Evolutionary conservation across 1,140 invertebrate genomes (phyloP).

Genomic region (Panagrolaimus sp.): DNA sequence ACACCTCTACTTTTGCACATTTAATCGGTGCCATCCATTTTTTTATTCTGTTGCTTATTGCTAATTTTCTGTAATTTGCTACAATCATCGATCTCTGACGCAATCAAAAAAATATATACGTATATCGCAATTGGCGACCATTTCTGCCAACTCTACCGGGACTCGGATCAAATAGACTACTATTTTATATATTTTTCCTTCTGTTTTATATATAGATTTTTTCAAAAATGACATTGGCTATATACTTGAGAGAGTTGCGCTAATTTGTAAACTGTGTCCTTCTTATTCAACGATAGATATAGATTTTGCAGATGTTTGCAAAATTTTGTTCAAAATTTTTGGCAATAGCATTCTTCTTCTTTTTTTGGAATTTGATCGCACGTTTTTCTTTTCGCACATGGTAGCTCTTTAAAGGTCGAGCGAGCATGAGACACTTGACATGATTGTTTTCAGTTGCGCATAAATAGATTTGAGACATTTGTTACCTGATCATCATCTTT

Average conservation of each 20-base stretch:
- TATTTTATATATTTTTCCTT: too few relatives aligned
- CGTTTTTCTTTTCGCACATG: constrained; percentile 6
- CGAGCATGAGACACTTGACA: constrained; percentile 13
- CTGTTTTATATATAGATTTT: too few relatives aligned
- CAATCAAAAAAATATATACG: not conserved
- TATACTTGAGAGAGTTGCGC: constrained; percentile 6
- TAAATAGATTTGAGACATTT: not conserved
- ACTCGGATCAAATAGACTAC: constrained; percentile 5
- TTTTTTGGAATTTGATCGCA: constrained; percentile 7
- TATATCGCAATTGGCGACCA: constrained; percentile 1
- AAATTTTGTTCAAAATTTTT: not conserved
- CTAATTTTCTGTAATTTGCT: not conserved
- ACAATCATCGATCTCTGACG: constrained; percentile 9
- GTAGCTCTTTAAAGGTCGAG: constrained; percentile 9
- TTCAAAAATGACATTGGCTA: not conserved
- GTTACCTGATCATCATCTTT: not conserved
- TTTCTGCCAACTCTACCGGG: not conserved
- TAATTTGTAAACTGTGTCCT: constrained; percentile 15
- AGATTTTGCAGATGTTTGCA: constrained; percentile 9
- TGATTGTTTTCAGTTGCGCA: constrained; percentile 1
- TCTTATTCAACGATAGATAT: too few relatives aligned
- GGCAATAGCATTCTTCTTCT: not conserved
- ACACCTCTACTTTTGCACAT: not conserved
- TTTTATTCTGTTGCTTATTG: too few relatives aligned
- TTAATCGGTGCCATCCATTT: not conserved